Conservation (phyloP, 2,797 vertebrate species). For the Anguilla marmorata region DNA sequence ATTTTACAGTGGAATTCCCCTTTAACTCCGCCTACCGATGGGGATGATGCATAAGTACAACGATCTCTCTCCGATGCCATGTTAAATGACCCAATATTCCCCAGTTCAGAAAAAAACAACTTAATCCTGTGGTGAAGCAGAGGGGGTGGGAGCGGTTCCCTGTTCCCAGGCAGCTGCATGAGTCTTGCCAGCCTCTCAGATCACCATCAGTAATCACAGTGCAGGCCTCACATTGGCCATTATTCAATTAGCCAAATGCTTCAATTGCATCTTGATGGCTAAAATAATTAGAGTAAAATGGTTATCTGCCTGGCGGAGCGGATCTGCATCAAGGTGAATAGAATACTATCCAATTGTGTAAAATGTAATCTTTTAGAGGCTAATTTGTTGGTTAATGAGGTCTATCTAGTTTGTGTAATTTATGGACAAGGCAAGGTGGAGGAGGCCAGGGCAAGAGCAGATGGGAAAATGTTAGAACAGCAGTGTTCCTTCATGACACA, state of each 20-base stretch:
- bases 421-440: constrained; percentile 41
- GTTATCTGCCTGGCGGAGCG: constrained; percentile 46
- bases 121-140: neutral
- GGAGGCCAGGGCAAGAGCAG: constrained; percentile 28
- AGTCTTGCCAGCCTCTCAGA: constrained; percentile 38
- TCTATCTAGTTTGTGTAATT: constrained; percentile 52
- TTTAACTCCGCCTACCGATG: too few relatives aligned
- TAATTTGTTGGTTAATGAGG: constrained; percentile 56
- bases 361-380: constrained; percentile 53
- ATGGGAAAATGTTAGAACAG: neutral
- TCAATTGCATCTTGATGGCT: constrained; percentile 51
- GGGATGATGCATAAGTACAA: too few relatives aligned
- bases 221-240: constrained; percentile 43
- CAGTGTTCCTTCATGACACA: neutral
- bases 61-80: neutral
- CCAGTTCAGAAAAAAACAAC: neutral
- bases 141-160: neutral
- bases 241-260: constrained; percentile 59
- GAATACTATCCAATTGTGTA: constrained; percentile 50
- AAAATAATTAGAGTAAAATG: constrained; percentile 55
- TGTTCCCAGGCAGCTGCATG: constrained; percentile 12
- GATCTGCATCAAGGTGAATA: constrained; percentile 54
- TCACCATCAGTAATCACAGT: constrained; percentile 46
- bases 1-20: too few relatives aligned
- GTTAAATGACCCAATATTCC: neutral